Base-by-base conservation (phyloP, 2,888 invertebrate genomes). In the Drosophila aldrichi region DNA sequence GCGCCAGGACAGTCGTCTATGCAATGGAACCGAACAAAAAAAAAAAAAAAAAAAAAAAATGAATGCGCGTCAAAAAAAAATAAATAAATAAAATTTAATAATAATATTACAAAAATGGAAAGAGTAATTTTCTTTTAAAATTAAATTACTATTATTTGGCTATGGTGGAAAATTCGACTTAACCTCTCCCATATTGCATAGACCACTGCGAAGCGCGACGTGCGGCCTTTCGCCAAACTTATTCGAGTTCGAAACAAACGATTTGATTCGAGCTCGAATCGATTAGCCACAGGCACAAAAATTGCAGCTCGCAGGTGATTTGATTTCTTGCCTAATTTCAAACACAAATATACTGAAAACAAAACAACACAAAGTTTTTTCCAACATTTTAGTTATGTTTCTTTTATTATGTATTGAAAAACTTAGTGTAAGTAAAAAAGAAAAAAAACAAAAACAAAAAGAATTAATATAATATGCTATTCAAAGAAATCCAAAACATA, bases 401-500 rank as follows among this genome's bases (percentile, higher is more conserved):
- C 32, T 5, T 80, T 82, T 79, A 82, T 75, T 71, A 77, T 87
- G 70, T 79, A 88, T 89, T 87, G 79, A 64, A 74, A 64, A 43
- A 20, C 20, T 29, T 64, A 84, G 69, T 67, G 1, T 81, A 81
- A 82, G 83, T 62, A 63, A 76, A 29, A 74, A 55, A 67, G 70
- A 51, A 67, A 59, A 52, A 67, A 51, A 46, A 25, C 55, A 69
- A 75, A 67, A 63, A 40, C 65, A 56, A 48, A 43, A 59, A 67
- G 73, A 67, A 62, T 22, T 16, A 63, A 70, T 77, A 79, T 77
- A 79, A 87, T 85, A 90, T 89, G 85, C 89, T 90, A 87, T 90
- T 90, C 89, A 89, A 90, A 90, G 90, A 89, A 88, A 88, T 90
- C 87, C 90, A 88, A 88, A 88, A 90, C 87, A 90, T 85, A 82